A percentile compares a stretch with the other conserved stretches of the same genome.
Conservation (phyloP, 2,888 invertebrate species). For the Melieria omissa region DNA sequence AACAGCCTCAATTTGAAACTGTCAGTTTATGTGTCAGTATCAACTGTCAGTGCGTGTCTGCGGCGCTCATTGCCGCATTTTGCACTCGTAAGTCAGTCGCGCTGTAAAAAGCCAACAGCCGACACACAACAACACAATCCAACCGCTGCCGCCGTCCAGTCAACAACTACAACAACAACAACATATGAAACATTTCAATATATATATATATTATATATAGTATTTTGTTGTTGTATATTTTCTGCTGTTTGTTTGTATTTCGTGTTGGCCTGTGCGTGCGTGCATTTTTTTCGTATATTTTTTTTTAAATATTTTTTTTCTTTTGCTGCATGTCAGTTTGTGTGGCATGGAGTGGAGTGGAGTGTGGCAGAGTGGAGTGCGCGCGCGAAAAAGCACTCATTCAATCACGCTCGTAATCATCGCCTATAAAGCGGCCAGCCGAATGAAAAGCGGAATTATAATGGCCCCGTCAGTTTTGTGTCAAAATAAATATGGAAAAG, state of each 20-base stretch:
- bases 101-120: slow-evolving; percentile 24
- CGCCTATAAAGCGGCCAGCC: slow-evolving; percentile 50
- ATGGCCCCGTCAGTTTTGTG: slow-evolving; percentile 64
- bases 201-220: not conserved
- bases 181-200: not conserved
- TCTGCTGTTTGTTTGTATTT: not conserved
- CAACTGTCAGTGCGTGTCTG: slow-evolving; percentile 59
- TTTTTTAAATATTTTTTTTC: too few relatives aligned
- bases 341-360: not conserved
- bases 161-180: slow-evolving; percentile 10
- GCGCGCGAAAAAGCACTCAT: slow-evolving; percentile 31
- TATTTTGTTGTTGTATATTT: slow-evolving; percentile 1
- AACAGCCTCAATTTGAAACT: slow-evolving; percentile 63
- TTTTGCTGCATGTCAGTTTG: too few relatives aligned
- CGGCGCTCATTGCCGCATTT: too few relatives aligned
- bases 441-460: slow-evolving; percentile 54
- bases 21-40: slow-evolving; percentile 64
- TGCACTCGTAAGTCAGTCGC: slow-evolving; percentile 10
- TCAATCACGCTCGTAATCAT: slow-evolving; percentile 39
- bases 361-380: slow-evolving; percentile 42
- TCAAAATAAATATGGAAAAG: slow-evolving; percentile 67
- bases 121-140: slow-evolving; percentile 35
- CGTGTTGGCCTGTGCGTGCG: too few relatives aligned
- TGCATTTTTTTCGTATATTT: too few relatives aligned
- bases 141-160: slow-evolving; percentile 29